Evolutionary conservation across 92 coral and sea anemone genomes (phyloP).

Genomic region (Muricea muricata): DNA sequence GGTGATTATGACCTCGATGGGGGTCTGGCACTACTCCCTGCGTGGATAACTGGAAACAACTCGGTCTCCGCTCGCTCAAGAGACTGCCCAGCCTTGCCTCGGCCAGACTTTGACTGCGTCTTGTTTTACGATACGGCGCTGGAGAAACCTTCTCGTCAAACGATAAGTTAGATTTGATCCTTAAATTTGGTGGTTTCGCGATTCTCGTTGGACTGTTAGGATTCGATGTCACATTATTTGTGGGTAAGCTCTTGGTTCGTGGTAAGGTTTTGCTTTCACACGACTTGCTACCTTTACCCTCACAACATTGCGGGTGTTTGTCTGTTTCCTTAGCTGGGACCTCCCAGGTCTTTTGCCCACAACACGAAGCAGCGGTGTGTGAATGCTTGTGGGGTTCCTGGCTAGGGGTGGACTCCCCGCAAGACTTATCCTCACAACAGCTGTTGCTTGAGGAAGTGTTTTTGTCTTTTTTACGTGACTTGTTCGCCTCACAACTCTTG

Average conservation of each 20-base stretch:
- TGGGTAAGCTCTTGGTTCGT: background rate
- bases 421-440: background rate
- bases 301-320: background rate
- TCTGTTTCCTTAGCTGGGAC: background rate
- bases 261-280: background rate
- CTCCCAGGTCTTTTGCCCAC: background rate
- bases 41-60: background rate
- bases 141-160: background rate
- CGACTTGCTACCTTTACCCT: background rate
- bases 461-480: background rate
- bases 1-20: slow-evolving; percentile 5
- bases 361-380: background rate
- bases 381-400: background rate
- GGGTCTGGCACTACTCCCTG: background rate
- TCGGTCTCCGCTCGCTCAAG: slow-evolving; percentile 20
- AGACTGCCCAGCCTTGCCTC: slow-evolving; percentile 6
- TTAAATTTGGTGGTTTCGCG: slow-evolving; percentile 2
- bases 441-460: background rate
- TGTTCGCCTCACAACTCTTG: background rate
- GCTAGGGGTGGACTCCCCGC: background rate
- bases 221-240: too few species aligned
- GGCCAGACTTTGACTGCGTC: slow-evolving; percentile 14
- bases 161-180: background rate
- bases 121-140: background rate
- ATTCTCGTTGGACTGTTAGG: background rate